A percentile compares a stretch with the other conserved stretches of the same genome.
These are phyloP conservation scores for Drosophila neocordata DNA, from an alignment of 1,140 invertebrate species.

Conservation along the genomic window DNA sequence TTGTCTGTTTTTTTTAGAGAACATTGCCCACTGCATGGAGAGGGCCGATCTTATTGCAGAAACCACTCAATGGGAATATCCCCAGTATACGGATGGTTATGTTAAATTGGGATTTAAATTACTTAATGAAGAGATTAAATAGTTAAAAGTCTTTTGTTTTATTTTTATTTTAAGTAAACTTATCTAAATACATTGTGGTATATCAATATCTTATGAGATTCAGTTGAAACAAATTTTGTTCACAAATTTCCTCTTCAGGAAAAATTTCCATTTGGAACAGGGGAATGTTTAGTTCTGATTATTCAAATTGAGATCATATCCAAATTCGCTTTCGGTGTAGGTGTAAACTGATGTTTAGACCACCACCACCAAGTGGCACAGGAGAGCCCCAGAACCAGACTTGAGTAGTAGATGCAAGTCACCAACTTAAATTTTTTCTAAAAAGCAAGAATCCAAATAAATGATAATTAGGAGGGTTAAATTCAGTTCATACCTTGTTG, in stretches of 20 bases:
- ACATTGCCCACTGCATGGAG: conserved; percentile 59
- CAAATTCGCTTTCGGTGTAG: conserved; percentile 24
- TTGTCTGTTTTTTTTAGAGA: conserved; percentile 34
- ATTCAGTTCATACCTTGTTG: conserved; percentile 30
- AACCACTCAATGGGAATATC: conserved; percentile 73
- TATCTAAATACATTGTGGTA: neutral
- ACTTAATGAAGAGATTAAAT: conserved; percentile 57
- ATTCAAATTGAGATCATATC: conserved; percentile 43
- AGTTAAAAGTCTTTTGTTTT: conserved; percentile 1
- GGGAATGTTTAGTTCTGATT: conserved; percentile 46
- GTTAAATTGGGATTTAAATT: conserved; percentile 59
- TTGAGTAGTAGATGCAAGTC: conserved; percentile 44
- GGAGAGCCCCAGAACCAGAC: conserved; percentile 48
- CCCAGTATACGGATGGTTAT: conserved; percentile 59
- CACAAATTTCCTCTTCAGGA: neutral
- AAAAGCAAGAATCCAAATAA: neutral
- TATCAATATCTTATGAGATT: neutral
- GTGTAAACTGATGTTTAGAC: conserved; percentile 38
- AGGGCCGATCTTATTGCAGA: conserved; percentile 54
- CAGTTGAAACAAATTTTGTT: neutral
- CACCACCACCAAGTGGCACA: conserved; percentile 71
- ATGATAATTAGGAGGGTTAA: too few species aligned
- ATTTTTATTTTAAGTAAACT: neutral
- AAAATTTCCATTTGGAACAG: too few species aligned
- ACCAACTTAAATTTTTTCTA: conserved; percentile 49